Percentiles rank a stretch among this genome's conserved stretches.
phyloP scores from a whole-genome alignment of 2,797 vertebrate species.

The Gymnothorax javanicus region DNA sequence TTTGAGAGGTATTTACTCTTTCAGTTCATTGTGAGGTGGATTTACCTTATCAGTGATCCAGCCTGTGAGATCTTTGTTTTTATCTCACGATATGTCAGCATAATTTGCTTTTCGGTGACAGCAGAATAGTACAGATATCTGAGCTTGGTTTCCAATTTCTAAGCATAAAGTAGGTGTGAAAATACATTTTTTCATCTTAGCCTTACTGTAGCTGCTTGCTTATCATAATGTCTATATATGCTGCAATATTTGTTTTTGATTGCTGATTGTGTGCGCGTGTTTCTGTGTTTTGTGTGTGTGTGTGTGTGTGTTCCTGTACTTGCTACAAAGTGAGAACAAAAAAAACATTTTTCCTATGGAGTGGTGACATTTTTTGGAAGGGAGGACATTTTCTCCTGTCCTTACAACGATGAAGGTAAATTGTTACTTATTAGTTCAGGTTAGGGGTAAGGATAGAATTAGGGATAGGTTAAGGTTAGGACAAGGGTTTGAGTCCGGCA shows the following conservation, averaged over 20 bases:
- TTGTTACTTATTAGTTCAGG: too few species aligned
- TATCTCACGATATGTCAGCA: not conserved
- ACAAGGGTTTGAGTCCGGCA: too few species aligned
- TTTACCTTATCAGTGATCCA: not conserved
- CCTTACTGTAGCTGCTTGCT: not conserved
- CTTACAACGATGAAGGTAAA: too few species aligned
- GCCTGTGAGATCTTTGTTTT: not conserved
- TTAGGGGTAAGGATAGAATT: too few species aligned
- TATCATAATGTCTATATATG: not conserved
- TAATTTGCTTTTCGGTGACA: not conserved
- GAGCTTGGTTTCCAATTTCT: not conserved
- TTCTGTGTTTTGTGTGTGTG: not conserved
- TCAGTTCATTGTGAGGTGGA: not conserved
- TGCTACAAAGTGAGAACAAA: too few species aligned
- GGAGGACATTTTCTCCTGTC: too few species aligned
- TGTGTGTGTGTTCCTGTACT: not conserved
- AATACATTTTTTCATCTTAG: not conserved
- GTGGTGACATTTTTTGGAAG: too few species aligned
- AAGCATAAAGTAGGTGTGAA: not conserved
- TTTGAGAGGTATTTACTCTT: not conserved
- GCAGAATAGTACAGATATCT: not conserved
- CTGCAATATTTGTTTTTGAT: not conserved
- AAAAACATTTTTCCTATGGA: too few species aligned
- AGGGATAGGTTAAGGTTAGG: too few species aligned
- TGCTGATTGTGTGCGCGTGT: not conserved